Conservation (phyloP, 2,888 invertebrate species). For the Melieria crassipennis region DNA sequence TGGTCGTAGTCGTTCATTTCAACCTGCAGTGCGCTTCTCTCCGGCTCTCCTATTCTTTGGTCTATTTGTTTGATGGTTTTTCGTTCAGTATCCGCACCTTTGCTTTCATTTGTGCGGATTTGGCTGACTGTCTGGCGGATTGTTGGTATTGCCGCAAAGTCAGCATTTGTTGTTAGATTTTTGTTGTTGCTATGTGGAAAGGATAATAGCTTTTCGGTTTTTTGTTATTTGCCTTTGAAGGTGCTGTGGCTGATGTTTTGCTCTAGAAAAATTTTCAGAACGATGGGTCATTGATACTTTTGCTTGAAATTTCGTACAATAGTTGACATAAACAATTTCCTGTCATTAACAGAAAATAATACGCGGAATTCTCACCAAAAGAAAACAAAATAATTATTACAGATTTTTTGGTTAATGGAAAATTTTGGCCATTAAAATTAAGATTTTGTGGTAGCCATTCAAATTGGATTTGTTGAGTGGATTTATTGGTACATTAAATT, state of each 20-base stretch:
- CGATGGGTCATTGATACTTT: too few species aligned
- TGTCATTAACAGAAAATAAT: too few species aligned
- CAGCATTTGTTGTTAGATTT: slow-evolving; percentile 8
- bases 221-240: not conserved
- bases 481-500: too few species aligned
- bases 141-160: not conserved
- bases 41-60: slow-evolving; percentile 3
- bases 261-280: not conserved
- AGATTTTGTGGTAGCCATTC: too few species aligned
- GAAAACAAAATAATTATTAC: too few species aligned
- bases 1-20: too few species aligned
- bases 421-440: too few species aligned
- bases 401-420: too few species aligned
- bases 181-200: not conserved
- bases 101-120: not conserved
- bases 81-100: not conserved
- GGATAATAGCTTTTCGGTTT: not conserved
- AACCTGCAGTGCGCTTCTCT: slow-evolving; percentile 1
- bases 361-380: too few species aligned
- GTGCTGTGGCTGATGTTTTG: not conserved
- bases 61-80: slow-evolving; percentile 5
- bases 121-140: not conserved
- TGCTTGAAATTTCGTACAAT: too few species aligned
- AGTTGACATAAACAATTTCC: too few species aligned
- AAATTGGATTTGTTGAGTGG: too few species aligned